Evolutionary conservation across 2,888 invertebrate species (phyloP).

Genomic region (Mythimna loreyi): DNA sequence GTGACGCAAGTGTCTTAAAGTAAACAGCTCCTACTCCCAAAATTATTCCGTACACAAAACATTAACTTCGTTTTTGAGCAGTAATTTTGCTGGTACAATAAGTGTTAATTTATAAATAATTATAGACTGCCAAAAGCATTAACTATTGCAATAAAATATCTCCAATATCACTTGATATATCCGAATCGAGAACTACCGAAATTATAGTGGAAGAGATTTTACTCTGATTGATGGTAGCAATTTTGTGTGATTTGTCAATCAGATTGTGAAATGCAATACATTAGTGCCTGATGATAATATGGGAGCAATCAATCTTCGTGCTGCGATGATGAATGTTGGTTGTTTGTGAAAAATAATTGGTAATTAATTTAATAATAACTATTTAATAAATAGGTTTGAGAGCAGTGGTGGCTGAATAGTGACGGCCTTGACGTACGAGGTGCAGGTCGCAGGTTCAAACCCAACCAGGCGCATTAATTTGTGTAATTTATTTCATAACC

Average conservation of each 20-base stretch:
- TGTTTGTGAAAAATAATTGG: conserved; percentile 1
- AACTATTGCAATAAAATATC: conserved; percentile 1
- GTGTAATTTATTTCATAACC: too few relatives aligned
- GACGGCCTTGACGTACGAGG: too few relatives aligned
- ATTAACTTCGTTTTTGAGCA: too few relatives aligned
- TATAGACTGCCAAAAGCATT: conserved; percentile 3
- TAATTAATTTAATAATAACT: neutral
- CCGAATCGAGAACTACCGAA: neutral
- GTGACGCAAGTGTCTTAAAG: too few relatives aligned
- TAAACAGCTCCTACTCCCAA: neutral
- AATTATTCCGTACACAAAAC: neutral
- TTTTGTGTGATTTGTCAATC: conserved; percentile 32
- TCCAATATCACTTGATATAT: conserved; percentile 10
- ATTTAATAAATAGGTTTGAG: too few relatives aligned
- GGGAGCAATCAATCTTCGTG: conserved; percentile 43
- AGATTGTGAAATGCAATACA: conserved; percentile 20
- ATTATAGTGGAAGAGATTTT: conserved; percentile 2
- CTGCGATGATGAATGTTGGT: conserved; percentile 8
- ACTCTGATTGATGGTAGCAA: conserved; percentile 25
- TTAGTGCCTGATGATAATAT: conserved; percentile 45
- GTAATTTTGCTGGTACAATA: too few relatives aligned
- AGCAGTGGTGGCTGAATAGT: too few relatives aligned
- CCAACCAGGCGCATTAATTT: too few relatives aligned
- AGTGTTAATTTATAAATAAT: too few relatives aligned
- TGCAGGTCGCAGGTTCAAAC: too few relatives aligned